phyloP scores from a whole-genome alignment of 1,140 invertebrate species.

The Asbolus verrucosus region DNA sequence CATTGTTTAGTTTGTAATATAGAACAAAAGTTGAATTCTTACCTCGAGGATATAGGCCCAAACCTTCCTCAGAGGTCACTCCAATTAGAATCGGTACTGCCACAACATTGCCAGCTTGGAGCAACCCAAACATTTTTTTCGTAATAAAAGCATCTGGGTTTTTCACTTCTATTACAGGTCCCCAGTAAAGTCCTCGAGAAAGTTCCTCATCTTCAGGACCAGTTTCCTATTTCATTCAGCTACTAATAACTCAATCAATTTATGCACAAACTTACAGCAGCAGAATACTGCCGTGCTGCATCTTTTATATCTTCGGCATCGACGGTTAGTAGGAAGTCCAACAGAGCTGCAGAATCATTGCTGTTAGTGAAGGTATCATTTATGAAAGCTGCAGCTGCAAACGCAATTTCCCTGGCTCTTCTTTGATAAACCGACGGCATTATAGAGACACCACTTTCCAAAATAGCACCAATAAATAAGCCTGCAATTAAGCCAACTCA shows the following conservation, averaged over 20 bases:
- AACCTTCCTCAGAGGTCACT: slow-evolving; percentile 35
- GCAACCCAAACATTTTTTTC: slow-evolving; percentile 35
- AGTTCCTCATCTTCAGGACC: no score
- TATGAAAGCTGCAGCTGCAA: not conserved
- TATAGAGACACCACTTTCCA: slow-evolving; percentile 45
- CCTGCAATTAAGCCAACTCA: slow-evolving; percentile 46
- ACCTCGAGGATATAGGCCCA: no score
- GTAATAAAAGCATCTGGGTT: slow-evolving; percentile 32
- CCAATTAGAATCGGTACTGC: slow-evolving; percentile 38
- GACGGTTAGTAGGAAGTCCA: slow-evolving; percentile 3
- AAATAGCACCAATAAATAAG: slow-evolving; percentile 50
- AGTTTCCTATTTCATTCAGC: no score
- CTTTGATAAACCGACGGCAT: slow-evolving; percentile 3
- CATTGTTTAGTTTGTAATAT: no score
- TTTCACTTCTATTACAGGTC: slow-evolving; percentile 30
- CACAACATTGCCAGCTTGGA: slow-evolving; percentile 25
- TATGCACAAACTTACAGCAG: not conserved
- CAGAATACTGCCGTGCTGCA: not conserved
- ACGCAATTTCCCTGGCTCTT: slow-evolving; percentile 3
- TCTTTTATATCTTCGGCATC: not conserved
- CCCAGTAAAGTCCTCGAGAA: not conserved
- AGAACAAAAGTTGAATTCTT: no score
- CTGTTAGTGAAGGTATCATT: not conserved
- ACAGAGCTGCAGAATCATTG: not conserved
- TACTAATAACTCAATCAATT: not conserved